phyloP scores from a whole-genome alignment of 2,888 invertebrate species.

The Sminthurinus aureus region DNA sequence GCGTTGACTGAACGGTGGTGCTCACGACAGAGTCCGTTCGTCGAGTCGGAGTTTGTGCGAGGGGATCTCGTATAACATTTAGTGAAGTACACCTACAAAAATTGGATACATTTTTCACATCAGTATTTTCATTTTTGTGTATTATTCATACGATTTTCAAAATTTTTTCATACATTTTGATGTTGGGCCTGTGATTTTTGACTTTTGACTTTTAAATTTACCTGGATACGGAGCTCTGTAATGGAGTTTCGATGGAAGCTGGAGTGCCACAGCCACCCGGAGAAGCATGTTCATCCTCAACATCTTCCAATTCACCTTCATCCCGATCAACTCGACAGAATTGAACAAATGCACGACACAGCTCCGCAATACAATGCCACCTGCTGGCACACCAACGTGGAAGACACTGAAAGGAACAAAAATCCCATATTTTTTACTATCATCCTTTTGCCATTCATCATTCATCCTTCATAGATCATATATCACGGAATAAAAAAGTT shows the following conservation, averaged over 20 bases:
- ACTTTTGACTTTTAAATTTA: no score
- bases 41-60: slow-evolving; percentile 61
- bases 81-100: slow-evolving; percentile 72
- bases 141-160: no score
- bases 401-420: slow-evolving; percentile 48
- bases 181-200: no score
- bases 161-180: no score
- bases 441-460: no score
- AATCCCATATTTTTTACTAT: no score
- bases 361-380: slow-evolving; percentile 62
- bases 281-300: slow-evolving; percentile 62
- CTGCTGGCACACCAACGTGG: slow-evolving; percentile 53
- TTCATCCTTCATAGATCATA: no score
- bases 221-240: slow-evolving; percentile 84
- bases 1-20: slow-evolving; percentile 60
- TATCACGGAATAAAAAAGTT: no score
- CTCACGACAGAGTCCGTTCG: slow-evolving; percentile 60
- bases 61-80: slow-evolving; percentile 75
- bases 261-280: slow-evolving; percentile 64
- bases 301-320: slow-evolving; percentile 71
- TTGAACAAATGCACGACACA: slow-evolving; percentile 69
- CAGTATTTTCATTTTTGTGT: no score
- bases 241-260: slow-evolving; percentile 84
- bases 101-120: no score
- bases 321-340: slow-evolving; percentile 75